Conservation (phyloP, 92 coral and sea anemone species). For the Phenganax stokvisi region DNA sequence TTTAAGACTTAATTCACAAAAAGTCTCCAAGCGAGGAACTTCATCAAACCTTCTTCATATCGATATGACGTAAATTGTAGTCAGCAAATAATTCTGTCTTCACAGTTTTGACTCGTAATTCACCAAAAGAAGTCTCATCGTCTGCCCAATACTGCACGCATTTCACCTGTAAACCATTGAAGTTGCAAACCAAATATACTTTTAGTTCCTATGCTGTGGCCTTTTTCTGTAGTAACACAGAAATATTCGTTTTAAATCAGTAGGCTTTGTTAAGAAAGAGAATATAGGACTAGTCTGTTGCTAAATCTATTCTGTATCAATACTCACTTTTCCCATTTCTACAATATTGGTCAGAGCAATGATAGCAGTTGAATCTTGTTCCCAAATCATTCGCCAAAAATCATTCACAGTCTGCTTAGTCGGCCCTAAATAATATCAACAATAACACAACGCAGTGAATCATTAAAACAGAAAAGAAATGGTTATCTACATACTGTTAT, state of each 20-base stretch:
- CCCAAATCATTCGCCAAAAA: slow-evolving; percentile 92
- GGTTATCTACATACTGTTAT: not conserved
- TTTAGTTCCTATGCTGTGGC: no score
- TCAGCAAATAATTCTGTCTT: slow-evolving; percentile 49
- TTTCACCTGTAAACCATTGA: slow-evolving; percentile 46
- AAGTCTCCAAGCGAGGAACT: no score
- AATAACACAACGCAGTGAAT: not conserved
- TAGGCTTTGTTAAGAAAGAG: no score
- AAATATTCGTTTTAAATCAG: no score
- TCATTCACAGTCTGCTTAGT: slow-evolving; percentile 47
- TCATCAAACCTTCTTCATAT: slow-evolving; percentile 9
- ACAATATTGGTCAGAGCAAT: slow-evolving; percentile 77
- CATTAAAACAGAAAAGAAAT: not conserved
- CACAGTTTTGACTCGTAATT: slow-evolving; percentile 43
- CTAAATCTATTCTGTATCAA: not conserved
- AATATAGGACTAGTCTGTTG: no score
- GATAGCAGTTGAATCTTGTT: slow-evolving; percentile 52
- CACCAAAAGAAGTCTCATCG: slow-evolving; percentile 17
- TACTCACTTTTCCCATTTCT: slow-evolving; percentile 64
- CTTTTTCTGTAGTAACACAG: no score
- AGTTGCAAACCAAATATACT: not conserved
- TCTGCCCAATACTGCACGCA: slow-evolving; percentile 79
- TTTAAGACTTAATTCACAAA: not conserved
- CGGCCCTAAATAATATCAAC: slow-evolving; percentile 46
- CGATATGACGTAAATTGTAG: slow-evolving; percentile 45